Base-by-base conservation (phyloP, 2,113 vertebrate genomes). In the Brienomyrus brachyistius region DNA sequence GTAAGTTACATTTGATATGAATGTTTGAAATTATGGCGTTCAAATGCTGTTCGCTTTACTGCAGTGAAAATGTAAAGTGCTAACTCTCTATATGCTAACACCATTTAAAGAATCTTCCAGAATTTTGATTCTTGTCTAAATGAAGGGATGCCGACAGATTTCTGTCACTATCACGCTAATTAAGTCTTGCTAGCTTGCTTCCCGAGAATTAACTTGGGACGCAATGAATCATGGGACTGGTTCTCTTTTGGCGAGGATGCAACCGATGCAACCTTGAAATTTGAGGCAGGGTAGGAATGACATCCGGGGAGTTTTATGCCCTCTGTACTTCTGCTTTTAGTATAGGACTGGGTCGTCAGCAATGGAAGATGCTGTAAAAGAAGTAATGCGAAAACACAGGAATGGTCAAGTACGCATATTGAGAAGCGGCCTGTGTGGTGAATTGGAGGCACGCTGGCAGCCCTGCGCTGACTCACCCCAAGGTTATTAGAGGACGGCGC, bases 401-500 rank as follows among this genome's bases (percentile, higher is more conserved):
- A 3, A 10, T 4, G 23, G 59, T 66, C 8, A 23, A 23, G 56
- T 2, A 23, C 0, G 7, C 6, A 10, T 66, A 35, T 40, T 59
- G 17, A 45, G 86, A 88, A 40, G 40, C 17, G 19, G 4, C 54
- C 50, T 56, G 7, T 52, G 5, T 89, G 84, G 54, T 59, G 90
- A 77, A 88, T 62, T 56, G 74, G 51, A 66, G 35, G 43, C 51
- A 48, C 62, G 48, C 86, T 86, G 90, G 21, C 19, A 15, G 48
- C 70, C 89, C 92, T 90, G 70, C 88, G 70, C 56, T 86, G 51
- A 88, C 88, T 89, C 89, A 84, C 56, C 86, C 66, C 91, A 35
- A 92, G 88, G 89, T 86, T 48, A 92, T 92, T 90, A 91, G 35
- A 23, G 27, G n/a, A 62, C 23, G 40, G 82, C n/a, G 27, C 51